Conservation (phyloP, 1,140 invertebrate genomes). For the Cardiocondyla obscurior region DNA sequence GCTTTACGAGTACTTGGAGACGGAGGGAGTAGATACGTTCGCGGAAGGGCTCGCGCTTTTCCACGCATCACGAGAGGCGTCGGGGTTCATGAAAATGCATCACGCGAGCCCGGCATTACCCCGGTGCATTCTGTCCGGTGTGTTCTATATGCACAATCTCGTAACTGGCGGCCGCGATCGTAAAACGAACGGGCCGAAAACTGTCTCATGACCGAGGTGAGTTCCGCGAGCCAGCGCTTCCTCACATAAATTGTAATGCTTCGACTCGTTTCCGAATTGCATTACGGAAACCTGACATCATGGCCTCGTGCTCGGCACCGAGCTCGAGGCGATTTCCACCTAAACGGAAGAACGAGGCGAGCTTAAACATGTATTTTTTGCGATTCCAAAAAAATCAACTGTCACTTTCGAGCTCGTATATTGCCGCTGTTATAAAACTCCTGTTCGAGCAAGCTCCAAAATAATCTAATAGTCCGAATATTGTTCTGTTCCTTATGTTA, state of each 20-base stretch:
- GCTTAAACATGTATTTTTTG: no score
- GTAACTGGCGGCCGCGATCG: slow-evolving; percentile 68
- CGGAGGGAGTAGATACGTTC: slow-evolving; percentile 79
- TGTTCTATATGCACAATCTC: background rate
- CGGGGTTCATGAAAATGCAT: slow-evolving; percentile 81
- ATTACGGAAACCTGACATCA: background rate
- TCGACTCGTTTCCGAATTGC: background rate
- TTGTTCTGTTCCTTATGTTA: no score
- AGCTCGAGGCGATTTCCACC: no score
- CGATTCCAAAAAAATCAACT: no score
- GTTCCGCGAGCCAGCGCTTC: slow-evolving; percentile 2
- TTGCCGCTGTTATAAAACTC: no score
- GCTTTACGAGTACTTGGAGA: slow-evolving; percentile 82
- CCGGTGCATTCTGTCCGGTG: background rate
- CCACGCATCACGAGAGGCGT: slow-evolving; percentile 81
- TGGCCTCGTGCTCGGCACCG: no score
- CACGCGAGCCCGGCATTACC: slow-evolving; percentile 77
- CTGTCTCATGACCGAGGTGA: slow-evolving; percentile 67
- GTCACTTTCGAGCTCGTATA: no score
- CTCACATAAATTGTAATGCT: background rate
- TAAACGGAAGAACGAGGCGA: no score
- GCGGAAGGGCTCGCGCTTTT: slow-evolving; percentile 76
- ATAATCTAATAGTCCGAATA: no score
- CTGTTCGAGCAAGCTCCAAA: no score
- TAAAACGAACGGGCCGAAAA: slow-evolving; percentile 80